Evolutionary conservation across 2,888 invertebrate genomes (phyloP).

Genomic region (Drosophila fulvimacula): DNA sequence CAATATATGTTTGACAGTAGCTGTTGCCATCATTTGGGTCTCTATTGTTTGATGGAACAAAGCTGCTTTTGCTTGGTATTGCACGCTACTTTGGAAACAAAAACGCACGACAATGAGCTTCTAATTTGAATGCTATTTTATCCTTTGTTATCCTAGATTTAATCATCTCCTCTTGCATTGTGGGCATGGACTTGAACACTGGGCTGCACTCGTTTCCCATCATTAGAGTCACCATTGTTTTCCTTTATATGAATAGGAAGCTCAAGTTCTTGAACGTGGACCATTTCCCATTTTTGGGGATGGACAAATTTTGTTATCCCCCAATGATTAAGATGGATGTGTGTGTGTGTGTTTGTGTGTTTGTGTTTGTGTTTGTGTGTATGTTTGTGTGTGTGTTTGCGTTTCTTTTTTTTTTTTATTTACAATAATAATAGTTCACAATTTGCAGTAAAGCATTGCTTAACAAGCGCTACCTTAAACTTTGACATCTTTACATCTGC

Average conservation of each 20-base stretch:
- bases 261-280: conserved; percentile 37
- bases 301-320: conserved; percentile 25
- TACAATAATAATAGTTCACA: no score
- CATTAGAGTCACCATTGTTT: conserved; percentile 75
- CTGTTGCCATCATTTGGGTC: conserved; percentile 64
- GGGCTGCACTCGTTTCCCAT: conserved; percentile 58
- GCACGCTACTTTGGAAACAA: conserved; percentile 71
- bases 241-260: conserved; percentile 47
- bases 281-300: conserved; percentile 9
- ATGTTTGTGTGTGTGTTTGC: not conserved
- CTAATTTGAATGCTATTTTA: conserved; percentile 78
- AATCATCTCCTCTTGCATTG: conserved; percentile 60
- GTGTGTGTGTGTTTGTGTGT: not conserved
- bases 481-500: no score
- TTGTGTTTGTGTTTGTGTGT: not conserved
- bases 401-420: no score
- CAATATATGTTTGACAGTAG: conserved; percentile 2
- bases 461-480: no score
- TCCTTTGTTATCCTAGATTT: conserved; percentile 72
- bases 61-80: conserved; percentile 32
- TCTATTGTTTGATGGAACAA: conserved; percentile 67
- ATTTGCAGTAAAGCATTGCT: no score
- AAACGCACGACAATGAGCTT: conserved; percentile 69
- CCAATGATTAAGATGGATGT: conserved; percentile 23
- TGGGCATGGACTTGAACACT: conserved; percentile 7